These are phyloP conservation scores for Sardina pilchardus DNA, from an alignment of 2,113 vertebrate species.

Conservation along the genomic window DNA sequence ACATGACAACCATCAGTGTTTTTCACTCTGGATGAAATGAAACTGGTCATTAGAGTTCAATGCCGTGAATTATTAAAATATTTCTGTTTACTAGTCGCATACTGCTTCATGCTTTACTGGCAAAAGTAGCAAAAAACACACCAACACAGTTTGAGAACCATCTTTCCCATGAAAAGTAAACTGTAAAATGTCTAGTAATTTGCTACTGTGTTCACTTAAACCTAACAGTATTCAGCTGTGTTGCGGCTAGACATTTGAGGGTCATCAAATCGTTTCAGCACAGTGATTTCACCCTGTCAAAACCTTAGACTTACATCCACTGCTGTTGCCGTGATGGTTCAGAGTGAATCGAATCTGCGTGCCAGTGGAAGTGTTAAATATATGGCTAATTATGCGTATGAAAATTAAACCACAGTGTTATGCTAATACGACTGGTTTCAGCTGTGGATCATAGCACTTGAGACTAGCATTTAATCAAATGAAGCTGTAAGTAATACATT, in stretches of 20 bases:
- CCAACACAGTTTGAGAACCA: not conserved
- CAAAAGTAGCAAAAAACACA: not conserved
- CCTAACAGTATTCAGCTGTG: not conserved
- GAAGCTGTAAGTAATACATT: slow-evolving; percentile 87
- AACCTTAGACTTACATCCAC: not conserved
- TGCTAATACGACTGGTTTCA: slow-evolving; percentile 94
- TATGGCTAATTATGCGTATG: slow-evolving; percentile 99
- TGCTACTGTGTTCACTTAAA: not conserved
- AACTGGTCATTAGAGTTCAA: not conserved
- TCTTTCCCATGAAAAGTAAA: not conserved
- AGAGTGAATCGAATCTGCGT: slow-evolving; percentile 80
- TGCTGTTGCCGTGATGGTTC: slow-evolving; percentile 66
- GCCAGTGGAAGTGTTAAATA: slow-evolving; percentile 95
- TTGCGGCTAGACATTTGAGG: slow-evolving; percentile 6
- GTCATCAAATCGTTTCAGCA: not conserved
- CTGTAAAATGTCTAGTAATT: not conserved
- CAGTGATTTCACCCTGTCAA: slow-evolving; percentile 20
- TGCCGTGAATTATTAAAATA: not conserved
- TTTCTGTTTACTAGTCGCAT: not conserved
- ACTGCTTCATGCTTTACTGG: not conserved
- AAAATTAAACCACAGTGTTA: slow-evolving; percentile 99
- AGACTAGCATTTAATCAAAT: slow-evolving; percentile 94
- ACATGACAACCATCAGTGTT: not conserved
- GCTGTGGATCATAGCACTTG: slow-evolving; percentile 88
- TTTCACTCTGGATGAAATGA: not conserved